These are phyloP conservation scores for Xenus cinereus DNA, from an alignment of 2,113 vertebrate species.

Conservation along the genomic window DNA sequence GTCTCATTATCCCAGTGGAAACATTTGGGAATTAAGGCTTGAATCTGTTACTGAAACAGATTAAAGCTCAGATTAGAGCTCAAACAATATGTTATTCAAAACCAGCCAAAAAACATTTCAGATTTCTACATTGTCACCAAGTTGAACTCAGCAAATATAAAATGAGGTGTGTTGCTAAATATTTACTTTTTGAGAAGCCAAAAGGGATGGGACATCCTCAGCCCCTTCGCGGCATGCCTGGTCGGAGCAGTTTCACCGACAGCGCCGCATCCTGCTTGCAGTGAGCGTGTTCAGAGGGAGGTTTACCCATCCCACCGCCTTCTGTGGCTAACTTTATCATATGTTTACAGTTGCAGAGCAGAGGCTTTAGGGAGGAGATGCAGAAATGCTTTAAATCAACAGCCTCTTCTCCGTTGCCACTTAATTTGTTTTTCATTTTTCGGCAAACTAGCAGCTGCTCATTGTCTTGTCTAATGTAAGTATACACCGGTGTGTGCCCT, in stretches of 20 bases:
- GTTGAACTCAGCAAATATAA: not conserved
- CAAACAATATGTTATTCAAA: not conserved
- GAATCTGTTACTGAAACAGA: not conserved
- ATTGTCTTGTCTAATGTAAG: not conserved
- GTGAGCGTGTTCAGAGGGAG: fast-evolving
- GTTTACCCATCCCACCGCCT: fast-evolving
- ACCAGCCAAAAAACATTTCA: not conserved
- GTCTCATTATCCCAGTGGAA: not conserved
- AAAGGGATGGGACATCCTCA: not conserved
- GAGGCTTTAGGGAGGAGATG: not conserved
- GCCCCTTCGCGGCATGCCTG: too few relatives aligned
- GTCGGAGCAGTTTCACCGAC: not conserved
- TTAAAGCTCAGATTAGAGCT: not conserved
- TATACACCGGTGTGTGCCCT: not conserved
- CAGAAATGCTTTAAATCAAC: not conserved
- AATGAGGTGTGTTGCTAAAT: not conserved
- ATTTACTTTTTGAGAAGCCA: not conserved
- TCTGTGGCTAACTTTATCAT: fast-evolving
- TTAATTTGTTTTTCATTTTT: not conserved
- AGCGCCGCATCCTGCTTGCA: fast-evolving
- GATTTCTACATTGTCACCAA: not conserved
- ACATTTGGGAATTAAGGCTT: not conserved
- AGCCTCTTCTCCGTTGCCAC: not conserved
- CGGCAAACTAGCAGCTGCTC: not conserved
- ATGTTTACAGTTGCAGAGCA: not conserved